Conservation (phyloP, 2,113 vertebrate species). For the Bombycilla garrulus region DNA sequence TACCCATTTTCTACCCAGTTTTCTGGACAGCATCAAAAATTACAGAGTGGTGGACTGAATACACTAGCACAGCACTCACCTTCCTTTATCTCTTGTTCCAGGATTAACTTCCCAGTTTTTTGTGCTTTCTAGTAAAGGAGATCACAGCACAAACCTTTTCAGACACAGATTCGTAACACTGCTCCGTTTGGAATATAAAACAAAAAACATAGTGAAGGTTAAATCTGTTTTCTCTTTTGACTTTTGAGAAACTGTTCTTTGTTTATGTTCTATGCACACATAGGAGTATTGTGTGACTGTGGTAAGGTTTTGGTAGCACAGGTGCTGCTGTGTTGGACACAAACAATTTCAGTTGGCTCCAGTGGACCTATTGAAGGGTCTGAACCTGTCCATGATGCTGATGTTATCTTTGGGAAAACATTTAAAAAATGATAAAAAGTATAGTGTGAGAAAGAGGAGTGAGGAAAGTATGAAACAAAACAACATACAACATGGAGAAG, state of each 20-base stretch:
- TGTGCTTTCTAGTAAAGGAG: not conserved
- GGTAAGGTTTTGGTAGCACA: not conserved
- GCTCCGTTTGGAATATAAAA: not conserved
- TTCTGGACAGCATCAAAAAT: not conserved
- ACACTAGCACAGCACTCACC: fast-evolving
- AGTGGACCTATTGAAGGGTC: not conserved
- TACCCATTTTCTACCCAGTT: not conserved
- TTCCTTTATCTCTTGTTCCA: not conserved
- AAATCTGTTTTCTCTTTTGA: not conserved
- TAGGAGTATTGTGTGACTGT: fast-evolving
- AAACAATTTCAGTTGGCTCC: not conserved
- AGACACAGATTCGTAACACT: not conserved
- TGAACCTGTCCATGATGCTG: not conserved
- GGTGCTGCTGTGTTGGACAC: not conserved
- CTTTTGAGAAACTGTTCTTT: not conserved
- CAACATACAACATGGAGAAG: not conserved
- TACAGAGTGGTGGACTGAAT: not conserved
- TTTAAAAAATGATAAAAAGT: not conserved
- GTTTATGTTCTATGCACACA: not conserved
- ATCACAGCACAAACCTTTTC: not conserved
- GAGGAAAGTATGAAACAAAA: not conserved
- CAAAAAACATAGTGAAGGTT: not conserved
- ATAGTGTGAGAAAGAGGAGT: not conserved
- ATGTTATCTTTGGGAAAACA: not conserved
- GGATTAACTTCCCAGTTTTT: not conserved